Base-by-base conservation (phyloP, 1,140 invertebrate species). In the Aphelenchoides besseyi region DNA sequence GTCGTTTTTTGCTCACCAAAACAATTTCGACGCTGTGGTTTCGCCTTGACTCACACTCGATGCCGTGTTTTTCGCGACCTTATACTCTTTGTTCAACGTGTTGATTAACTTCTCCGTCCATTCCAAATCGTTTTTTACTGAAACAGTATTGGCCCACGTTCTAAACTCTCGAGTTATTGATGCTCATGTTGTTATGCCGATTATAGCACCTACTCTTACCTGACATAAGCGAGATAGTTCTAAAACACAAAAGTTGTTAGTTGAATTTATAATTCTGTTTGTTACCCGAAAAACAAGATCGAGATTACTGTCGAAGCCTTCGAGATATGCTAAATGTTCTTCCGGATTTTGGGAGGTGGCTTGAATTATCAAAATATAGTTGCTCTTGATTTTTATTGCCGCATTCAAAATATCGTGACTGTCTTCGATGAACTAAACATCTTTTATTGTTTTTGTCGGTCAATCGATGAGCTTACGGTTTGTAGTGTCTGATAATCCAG, bases 381-480 rank as follows among this genome's bases (percentile, higher is more conserved):
- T 23, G 32, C 75, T 73, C 41, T 74, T 74, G 3, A 68, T 70
- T 2, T 37, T 32, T 5, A 74, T 75, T 3, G 71, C 72, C 33
- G 63, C 74, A 3, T 77, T 30, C 26, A 74, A 37, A 18, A 52
- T 62, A 30, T 74, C 72, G 32, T 75, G 75, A 9, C 73, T 66
- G 48, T 74, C 72, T 55, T 74, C 72, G 29, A 74, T 74, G 5
- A 74, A 52, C 72, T n/a, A n/a, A n/a, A n/a, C n/a, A n/a, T n/a
- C n/a, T n/a, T n/a, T n/a, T n/a, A n/a, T n/a, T n/a, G 59, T 62
- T 9, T n/a, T 48, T 48, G n/a, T 48, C n/a, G 3, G 2, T 2
- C 16, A 69, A 61, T 18, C n/a, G n/a, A n/a, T n/a, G n/a, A n/a
- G n/a, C n/a, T n/a, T n/a, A n/a, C n/a, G n/a, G 70, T 72, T 28